phyloP scores from a whole-genome alignment of 2,888 invertebrate species.

The Linnaemya tessellans region DNA sequence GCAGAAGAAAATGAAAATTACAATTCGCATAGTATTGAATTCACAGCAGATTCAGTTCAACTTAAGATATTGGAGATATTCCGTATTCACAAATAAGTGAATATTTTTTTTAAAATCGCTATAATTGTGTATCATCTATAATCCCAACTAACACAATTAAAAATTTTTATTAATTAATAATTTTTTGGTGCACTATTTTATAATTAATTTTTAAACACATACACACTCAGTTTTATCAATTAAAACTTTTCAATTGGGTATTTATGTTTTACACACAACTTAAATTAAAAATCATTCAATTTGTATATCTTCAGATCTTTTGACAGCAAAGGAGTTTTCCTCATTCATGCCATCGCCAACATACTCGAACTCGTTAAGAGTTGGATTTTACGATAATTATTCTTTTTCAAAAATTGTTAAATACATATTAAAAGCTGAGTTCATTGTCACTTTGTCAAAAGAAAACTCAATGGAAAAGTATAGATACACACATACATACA shows the following conservation, averaged over 20 bases:
- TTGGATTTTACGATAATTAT: conserved; percentile 22
- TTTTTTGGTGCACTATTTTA: too few species aligned
- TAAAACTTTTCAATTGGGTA: background rate
- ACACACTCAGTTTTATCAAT: background rate
- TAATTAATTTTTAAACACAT: too few species aligned
- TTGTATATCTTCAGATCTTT: conserved; percentile 31
- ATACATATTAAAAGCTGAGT: conserved; percentile 44
- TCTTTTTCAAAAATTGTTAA: background rate
- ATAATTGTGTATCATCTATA: too few species aligned
- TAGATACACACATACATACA: conserved; percentile 36
- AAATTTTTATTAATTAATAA: too few species aligned
- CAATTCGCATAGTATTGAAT: too few species aligned
- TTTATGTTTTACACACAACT: background rate
- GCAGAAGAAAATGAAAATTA: background rate
- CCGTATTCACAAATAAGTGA: too few species aligned
- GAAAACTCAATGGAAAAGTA: conserved; percentile 33
- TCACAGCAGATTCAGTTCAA: too few species aligned
- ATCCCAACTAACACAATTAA: too few species aligned
- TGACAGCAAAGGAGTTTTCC: conserved; percentile 14
- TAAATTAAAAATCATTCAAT: background rate
- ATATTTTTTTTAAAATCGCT: too few species aligned
- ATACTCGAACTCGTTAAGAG: background rate
- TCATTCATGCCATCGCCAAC: conserved; percentile 6
- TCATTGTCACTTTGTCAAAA: conserved; percentile 46
- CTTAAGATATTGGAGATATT: too few species aligned